A percentile compares a stretch with the other conserved stretches of the same genome.
Conservation (phyloP, 2,797 vertebrate species). For the Anomalospiza imberbis region DNA sequence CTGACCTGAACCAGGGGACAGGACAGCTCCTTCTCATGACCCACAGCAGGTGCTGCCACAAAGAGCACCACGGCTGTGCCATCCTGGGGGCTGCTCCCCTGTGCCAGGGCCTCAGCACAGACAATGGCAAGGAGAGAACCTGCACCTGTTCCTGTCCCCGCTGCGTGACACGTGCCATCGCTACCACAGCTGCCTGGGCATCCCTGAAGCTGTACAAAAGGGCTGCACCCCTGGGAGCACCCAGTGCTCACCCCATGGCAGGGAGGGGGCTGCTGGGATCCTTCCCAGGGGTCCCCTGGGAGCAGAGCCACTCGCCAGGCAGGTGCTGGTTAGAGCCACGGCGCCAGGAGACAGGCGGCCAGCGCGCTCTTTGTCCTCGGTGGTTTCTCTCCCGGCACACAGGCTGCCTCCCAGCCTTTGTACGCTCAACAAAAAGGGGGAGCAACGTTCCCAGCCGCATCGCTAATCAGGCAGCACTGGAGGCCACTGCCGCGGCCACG, state of each 20-base stretch:
- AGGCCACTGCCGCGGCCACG: background rate
- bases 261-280: background rate
- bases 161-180: fast-evolving
- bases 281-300: background rate
- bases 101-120: background rate
- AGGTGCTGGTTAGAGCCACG: background rate
- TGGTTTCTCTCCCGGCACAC: background rate
- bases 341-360: background rate
- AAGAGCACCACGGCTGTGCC: fast-evolving
- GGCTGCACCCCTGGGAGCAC: background rate
- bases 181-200: background rate
- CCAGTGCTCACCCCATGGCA: background rate
- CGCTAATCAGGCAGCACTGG: slow-evolving; percentile 20
- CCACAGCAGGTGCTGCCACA: background rate
- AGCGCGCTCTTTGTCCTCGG: slow-evolving; percentile 23
- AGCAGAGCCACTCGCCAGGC: background rate
- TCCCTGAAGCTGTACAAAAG: background rate
- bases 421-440: slow-evolving; percentile 48
- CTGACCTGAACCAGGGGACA: fast-evolving
- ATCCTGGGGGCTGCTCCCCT: background rate
- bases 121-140: background rate
- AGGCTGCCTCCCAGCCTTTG: slow-evolving; percentile 49
- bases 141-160: background rate
- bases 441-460: slow-evolving; percentile 42
- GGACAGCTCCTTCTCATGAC: background rate